Evolutionary conservation across 1,140 invertebrate genomes (phyloP).

Genomic region (Drosophila arizonae): DNA sequence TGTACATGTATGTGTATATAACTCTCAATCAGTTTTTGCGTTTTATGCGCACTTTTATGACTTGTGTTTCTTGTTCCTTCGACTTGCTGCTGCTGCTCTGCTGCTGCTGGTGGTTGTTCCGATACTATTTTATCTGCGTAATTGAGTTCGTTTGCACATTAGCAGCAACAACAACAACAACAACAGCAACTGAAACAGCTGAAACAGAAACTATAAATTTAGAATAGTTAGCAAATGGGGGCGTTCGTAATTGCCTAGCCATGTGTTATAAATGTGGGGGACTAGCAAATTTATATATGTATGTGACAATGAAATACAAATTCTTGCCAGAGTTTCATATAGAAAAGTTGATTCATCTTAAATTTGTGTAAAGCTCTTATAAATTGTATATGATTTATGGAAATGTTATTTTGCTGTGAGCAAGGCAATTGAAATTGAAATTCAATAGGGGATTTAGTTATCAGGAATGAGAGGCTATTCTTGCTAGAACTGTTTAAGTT

Average conservation of each 20-base stretch:
- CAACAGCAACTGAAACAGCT: conserved; percentile 13
- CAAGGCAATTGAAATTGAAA: too few species aligned
- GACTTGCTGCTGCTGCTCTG: conserved; percentile 34
- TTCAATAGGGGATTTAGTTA: too few species aligned
- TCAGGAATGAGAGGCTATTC: too few species aligned
- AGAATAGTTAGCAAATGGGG: conserved; percentile 43
- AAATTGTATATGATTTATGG: too few species aligned
- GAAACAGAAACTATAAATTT: conserved; percentile 27
- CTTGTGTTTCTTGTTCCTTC: conserved; percentile 54
- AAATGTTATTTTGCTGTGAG: not conserved
- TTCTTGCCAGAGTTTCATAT: not conserved
- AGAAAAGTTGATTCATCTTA: not conserved
- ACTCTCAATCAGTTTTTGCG: conserved; percentile 78
- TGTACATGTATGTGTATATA: conserved; percentile 43
- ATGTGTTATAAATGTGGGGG: conserved; percentile 34
- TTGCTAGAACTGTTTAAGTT: too few species aligned
- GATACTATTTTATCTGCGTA: conserved; percentile 72
- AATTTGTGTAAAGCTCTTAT: too few species aligned
- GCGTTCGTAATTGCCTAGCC: conserved; percentile 41
- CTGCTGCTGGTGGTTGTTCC: conserved; percentile 41
- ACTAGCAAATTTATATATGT: not conserved
- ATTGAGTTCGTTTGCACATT: conserved; percentile 78
- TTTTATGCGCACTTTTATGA: conserved; percentile 77
- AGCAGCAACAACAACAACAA: conserved; percentile 49
- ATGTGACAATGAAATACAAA: not conserved